Conservation (phyloP, 1,140 invertebrate genomes). For the Geopemphigus sp. region DNA sequence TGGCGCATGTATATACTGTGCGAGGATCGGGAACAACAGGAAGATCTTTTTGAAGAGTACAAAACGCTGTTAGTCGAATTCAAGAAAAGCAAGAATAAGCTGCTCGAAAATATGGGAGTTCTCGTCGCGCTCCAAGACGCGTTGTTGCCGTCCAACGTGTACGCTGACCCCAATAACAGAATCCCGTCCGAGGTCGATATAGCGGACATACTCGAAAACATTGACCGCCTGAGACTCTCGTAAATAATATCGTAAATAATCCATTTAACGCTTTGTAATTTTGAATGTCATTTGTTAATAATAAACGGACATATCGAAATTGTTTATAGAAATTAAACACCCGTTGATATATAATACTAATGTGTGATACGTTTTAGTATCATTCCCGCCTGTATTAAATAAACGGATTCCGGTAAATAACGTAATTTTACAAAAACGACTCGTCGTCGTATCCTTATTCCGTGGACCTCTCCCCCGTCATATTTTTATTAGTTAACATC, state of each 20-base stretch:
- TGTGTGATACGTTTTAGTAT: too few relatives aligned
- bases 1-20: constrained; percentile 16
- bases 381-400: too few relatives aligned
- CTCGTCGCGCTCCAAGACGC: background rate
- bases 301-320: too few relatives aligned
- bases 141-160: background rate
- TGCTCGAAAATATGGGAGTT: background rate
- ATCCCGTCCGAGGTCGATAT: background rate
- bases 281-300: too few relatives aligned
- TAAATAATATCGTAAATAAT: too few relatives aligned
- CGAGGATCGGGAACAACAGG: background rate
- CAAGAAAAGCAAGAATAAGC: background rate
- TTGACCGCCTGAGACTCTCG: background rate
- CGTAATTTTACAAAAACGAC: background rate
- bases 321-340: too few relatives aligned
- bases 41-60: accelerated
- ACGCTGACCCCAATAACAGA: background rate
- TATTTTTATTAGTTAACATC: too few relatives aligned
- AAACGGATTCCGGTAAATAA: background rate
- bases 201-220: background rate
- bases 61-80: background rate
- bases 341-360: too few relatives aligned
- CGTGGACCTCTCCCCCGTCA: too few relatives aligned
- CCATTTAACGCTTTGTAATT: too few relatives aligned
- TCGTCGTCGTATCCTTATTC: background rate